Percentiles rank a stretch among this genome's conserved stretches.
Evolutionary conservation across 2,113 vertebrate genomes (phyloP).

Genomic region (Festucalex cinctus): DNA sequence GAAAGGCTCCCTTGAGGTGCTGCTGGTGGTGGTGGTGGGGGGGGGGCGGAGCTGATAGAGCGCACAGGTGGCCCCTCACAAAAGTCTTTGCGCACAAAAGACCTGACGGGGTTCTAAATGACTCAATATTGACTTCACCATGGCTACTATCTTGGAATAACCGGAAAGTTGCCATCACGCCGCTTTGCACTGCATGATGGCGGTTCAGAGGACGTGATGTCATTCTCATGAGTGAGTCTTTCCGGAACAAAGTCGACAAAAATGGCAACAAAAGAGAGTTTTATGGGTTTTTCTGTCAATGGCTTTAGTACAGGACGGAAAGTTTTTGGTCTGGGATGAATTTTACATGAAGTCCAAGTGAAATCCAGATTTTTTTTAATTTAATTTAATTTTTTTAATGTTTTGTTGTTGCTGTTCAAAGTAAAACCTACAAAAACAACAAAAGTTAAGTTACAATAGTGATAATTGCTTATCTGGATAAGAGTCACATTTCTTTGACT

Average conservation of each 20-base stretch:
- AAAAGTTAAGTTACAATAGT: too few relatives aligned
- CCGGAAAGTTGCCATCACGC: conserved; percentile 15
- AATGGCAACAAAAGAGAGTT: not conserved
- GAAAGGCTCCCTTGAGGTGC: conserved; percentile 31
- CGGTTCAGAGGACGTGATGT: conserved; percentile 49
- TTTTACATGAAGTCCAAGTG: too few relatives aligned
- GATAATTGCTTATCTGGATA: too few relatives aligned
- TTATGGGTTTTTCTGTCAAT: not conserved
- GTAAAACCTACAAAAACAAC: too few relatives aligned
- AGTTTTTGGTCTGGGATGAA: not conserved
- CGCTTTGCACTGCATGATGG: conserved; percentile 7
- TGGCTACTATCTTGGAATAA: conserved; percentile 13
- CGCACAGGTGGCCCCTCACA: conserved; percentile 49
- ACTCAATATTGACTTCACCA: not conserved
- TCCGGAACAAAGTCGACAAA: too few relatives aligned
- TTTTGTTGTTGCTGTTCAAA: too few relatives aligned
- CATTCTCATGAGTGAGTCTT: conserved; percentile 54
- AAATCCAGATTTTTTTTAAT: too few relatives aligned
- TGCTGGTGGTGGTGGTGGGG: conserved; percentile 4
- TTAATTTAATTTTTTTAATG: too few relatives aligned
- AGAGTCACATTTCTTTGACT: too few relatives aligned
- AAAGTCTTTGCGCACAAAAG: conserved; percentile 20
- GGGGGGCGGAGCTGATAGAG: conserved; percentile 32
- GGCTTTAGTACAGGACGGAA: not conserved
- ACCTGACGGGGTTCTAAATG: conserved; percentile 7